These are phyloP conservation scores for Salarias fasciatus DNA, from an alignment of 2,797 vertebrate species.

Conservation along the genomic window DNA sequence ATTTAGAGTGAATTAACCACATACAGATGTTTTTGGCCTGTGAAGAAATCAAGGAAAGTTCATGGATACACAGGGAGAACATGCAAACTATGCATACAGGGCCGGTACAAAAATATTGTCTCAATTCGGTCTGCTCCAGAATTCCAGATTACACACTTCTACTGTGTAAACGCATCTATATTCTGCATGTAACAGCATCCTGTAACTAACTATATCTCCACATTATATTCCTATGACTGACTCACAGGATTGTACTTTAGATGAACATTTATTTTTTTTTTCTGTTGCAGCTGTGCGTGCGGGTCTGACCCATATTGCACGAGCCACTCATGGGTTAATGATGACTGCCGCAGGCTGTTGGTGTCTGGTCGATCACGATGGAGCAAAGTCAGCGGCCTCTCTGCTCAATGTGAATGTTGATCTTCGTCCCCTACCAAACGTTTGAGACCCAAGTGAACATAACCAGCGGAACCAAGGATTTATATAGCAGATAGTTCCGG, in stretches of 20 bases:
- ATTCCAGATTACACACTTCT: background rate
- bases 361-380: constrained; percentile 59
- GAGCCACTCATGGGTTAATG: constrained; percentile 63
- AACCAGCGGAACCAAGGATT: background rate
- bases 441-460: background rate
- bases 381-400: constrained; percentile 43
- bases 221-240: background rate
- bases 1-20: too few relatives aligned
- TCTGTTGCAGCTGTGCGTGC: background rate
- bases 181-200: too few relatives aligned
- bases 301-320: constrained; percentile 62
- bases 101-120: too few relatives aligned
- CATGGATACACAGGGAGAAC: background rate
- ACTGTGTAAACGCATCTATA: too few relatives aligned
- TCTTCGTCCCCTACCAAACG: too few relatives aligned
- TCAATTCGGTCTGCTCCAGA: background rate
- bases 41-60: too few relatives aligned
- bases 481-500: constrained; percentile 10
- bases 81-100: too few relatives aligned
- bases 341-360: constrained; percentile 65
- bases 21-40: too few relatives aligned
- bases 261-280: too few relatives aligned
- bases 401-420: too few relatives aligned
- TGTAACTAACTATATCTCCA: too few relatives aligned
- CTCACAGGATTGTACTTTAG: too few relatives aligned